These are phyloP conservation scores for Drosophila infuscata DNA, from an alignment of 2,888 invertebrate species.

Conservation along the genomic window DNA sequence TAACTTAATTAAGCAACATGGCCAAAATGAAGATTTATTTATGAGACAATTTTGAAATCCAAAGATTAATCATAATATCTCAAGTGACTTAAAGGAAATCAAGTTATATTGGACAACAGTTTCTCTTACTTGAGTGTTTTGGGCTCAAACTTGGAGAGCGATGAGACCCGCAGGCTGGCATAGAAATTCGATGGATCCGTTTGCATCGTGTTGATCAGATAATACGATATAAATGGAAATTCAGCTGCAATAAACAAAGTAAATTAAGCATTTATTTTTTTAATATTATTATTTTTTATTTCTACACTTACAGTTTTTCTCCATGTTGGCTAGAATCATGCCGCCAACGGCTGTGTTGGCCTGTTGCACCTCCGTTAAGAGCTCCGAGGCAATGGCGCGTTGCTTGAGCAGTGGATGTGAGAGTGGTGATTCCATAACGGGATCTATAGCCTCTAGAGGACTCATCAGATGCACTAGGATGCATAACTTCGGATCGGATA, in stretches of 20 bases:
- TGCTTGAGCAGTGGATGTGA: constrained; percentile 92
- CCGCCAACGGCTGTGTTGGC: constrained; percentile 92
- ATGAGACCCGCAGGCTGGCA: constrained; percentile 93
- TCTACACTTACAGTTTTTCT: constrained; percentile 89
- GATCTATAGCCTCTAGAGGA: constrained; percentile 93
- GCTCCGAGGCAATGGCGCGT: constrained; percentile 91
- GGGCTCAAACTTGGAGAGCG: constrained; percentile 94
- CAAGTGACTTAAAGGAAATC: background rate
- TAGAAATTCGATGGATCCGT: constrained; percentile 94
- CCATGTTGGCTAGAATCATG: constrained; percentile 96
- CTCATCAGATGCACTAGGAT: constrained; percentile 96
- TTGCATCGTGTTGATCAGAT: constrained; percentile 94
- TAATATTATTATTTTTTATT: background rate
- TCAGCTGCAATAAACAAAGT: constrained; percentile 88
- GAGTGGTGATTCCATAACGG: constrained; percentile 93
- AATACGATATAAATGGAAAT: constrained; percentile 96
- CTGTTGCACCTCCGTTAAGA: constrained; percentile 89
- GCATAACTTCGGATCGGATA: constrained; percentile 95
- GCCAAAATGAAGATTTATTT: background rate
- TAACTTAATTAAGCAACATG: constrained; percentile 16
- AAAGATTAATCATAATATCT: background rate
- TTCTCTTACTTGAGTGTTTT: constrained; percentile 86
- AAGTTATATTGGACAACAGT: background rate
- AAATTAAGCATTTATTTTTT: background rate
- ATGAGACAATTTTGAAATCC: background rate